Conservation (phyloP, 2,113 vertebrate genomes). For the Bos indicus region DNA sequence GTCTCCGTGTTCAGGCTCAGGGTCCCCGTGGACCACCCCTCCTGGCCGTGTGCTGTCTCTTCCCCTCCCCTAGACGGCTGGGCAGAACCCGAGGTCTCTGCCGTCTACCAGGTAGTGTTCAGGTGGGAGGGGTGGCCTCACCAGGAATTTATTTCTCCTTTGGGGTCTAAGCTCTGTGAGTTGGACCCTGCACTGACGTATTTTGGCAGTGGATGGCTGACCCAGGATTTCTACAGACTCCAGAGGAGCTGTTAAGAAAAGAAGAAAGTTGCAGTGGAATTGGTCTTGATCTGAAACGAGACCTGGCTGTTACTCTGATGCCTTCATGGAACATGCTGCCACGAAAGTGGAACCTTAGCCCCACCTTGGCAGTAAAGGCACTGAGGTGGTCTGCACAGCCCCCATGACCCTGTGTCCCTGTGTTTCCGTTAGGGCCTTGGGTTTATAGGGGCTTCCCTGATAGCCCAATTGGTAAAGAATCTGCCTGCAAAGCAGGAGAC, state of each 20-base stretch:
- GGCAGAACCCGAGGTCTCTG: conserved; percentile 19
- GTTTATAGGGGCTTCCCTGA: background rate
- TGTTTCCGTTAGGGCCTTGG: background rate
- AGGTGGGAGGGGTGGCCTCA: conserved; percentile 51
- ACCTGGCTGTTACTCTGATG: background rate
- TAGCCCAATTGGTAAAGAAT: background rate
- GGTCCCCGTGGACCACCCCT: background rate
- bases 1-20: background rate
- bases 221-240: background rate
- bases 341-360: background rate
- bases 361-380: background rate
- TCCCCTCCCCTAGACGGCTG: background rate
- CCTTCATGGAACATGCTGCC: background rate
- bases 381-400: conserved; percentile 1
- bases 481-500: background rate
- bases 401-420: background rate
- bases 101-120: conserved; percentile 60
- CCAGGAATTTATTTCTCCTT: conserved; percentile 66
- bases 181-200: conserved; percentile 21
- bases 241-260: background rate
- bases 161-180: conserved; percentile 52
- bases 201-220: conserved; percentile 19
- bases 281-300: background rate
- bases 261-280: background rate
- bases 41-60: background rate